phyloP scores from a whole-genome alignment of 2,797 vertebrate genomes.

The Gymnocypris eckloni region DNA sequence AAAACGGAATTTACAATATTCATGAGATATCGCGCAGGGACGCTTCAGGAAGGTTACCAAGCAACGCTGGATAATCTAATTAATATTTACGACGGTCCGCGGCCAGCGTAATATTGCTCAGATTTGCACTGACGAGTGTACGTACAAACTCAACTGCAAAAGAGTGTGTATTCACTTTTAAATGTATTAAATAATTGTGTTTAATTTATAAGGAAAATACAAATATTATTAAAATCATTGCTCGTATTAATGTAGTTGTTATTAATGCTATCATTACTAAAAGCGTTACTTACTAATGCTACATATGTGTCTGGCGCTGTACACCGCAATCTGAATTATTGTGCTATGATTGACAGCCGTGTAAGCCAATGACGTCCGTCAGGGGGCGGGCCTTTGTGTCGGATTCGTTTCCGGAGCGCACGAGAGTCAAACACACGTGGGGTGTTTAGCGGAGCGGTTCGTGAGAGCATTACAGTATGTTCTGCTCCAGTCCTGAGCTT shows the following conservation, averaged over 20 bases:
- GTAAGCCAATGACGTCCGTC: neutral
- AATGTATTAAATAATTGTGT: neutral
- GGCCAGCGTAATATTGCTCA: neutral
- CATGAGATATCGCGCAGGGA: neutral
- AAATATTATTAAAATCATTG: neutral
- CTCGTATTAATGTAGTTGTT: neutral
- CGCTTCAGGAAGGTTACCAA: conserved; percentile 5
- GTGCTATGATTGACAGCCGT: neutral
- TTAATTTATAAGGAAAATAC: neutral
- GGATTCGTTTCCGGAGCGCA: conserved; percentile 28
- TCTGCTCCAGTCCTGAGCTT: neutral
- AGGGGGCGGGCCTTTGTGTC: neutral
- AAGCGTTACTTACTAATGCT: too few species aligned
- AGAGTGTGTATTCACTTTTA: neutral
- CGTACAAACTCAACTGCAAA: neutral
- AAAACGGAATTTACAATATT: neutral
- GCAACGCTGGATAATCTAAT: neutral
- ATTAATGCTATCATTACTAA: neutral
- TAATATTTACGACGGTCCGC: neutral
- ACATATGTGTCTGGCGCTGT: neutral
- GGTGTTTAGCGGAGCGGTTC: neutral
- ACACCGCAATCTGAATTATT: neutral
- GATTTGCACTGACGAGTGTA: neutral
- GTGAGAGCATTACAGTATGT: neutral
- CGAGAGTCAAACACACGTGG: neutral